Percentiles rank a stretch among this genome's conserved stretches.
These are phyloP conservation scores for Nycteola revayana DNA, from an alignment of 2,888 invertebrate species.

Conservation along the genomic window DNA sequence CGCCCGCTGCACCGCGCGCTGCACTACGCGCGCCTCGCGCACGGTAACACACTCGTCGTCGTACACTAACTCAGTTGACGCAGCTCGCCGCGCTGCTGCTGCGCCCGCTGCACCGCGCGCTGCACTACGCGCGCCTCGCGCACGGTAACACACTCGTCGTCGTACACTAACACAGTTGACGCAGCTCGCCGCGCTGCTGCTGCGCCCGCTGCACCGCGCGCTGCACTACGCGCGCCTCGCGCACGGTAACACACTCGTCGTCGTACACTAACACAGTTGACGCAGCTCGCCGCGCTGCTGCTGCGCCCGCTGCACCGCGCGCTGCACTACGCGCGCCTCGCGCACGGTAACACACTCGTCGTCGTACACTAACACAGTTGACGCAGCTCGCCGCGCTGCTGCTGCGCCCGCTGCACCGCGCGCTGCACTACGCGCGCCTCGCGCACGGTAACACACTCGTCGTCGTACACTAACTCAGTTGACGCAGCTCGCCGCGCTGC, in stretches of 20 bases:
- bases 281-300: slow-evolving; percentile 89
- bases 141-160: slow-evolving; percentile 88
- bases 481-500: slow-evolving; percentile 88
- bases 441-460: background rate
- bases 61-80: no score
- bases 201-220: slow-evolving; percentile 92
- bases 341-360: slow-evolving; percentile 89
- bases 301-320: slow-evolving; percentile 92
- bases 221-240: slow-evolving; percentile 93
- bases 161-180: slow-evolving; percentile 85
- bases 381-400: background rate
- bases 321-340: slow-evolving; percentile 91
- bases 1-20: slow-evolving; percentile 92
- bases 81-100: slow-evolving; percentile 91
- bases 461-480: no score
- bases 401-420: background rate
- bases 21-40: no score
- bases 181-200: slow-evolving; percentile 86
- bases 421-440: background rate
- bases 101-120: slow-evolving; percentile 91
- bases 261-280: slow-evolving; percentile 82
- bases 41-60: slow-evolving; percentile 88
- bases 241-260: slow-evolving; percentile 87
- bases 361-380: slow-evolving; percentile 52
- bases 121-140: no score